A percentile compares a stretch with the other conserved stretches of the same genome.
phyloP scores from a whole-genome alignment of 1,140 invertebrate genomes.

The Aphelenchoides avenae region DNA sequence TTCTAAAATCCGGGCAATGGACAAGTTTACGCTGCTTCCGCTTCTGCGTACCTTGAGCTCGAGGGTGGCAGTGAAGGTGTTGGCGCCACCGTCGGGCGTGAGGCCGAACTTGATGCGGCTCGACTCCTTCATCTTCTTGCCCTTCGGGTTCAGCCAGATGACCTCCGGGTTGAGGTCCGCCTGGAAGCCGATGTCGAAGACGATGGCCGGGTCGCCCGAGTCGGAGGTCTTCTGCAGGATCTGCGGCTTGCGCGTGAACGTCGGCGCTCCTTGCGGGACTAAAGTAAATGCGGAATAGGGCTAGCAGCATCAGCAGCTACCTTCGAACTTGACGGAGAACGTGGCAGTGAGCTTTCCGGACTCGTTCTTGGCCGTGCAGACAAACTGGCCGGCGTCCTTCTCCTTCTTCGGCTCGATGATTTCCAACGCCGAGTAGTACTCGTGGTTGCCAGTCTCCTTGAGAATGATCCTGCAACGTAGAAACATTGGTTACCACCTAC shows the following conservation, averaged over 20 bases:
- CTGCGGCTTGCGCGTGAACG: conserved; percentile 58
- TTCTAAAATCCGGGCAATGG: conserved; percentile 68
- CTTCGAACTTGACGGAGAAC: conserved; percentile 59
- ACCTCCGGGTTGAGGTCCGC: conserved; percentile 58
- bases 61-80: conserved; percentile 58
- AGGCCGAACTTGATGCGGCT: conserved; percentile 56
- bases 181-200: conserved; percentile 59
- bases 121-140: conserved; percentile 60
- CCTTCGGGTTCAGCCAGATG: conserved; percentile 59
- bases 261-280: conserved; percentile 59
- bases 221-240: conserved; percentile 59
- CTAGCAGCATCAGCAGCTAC: conserved; percentile 26
- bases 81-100: conserved; percentile 49
- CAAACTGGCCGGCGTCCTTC: conserved; percentile 58
- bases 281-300: conserved; percentile 19
- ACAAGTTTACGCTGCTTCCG: conserved; percentile 1
- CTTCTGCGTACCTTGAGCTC: conserved; percentile 53
- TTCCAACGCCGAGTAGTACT: conserved; percentile 58
- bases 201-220: conserved; percentile 57
- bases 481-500: no score
- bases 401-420: conserved; percentile 59
- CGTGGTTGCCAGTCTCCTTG: conserved; percentile 53
- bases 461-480: conserved; percentile 12
- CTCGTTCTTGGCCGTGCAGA: conserved; percentile 59
- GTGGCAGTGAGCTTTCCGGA: conserved; percentile 58